Conservation (phyloP, 2,797 vertebrate genomes). For the Alfaro cultratus region DNA sequence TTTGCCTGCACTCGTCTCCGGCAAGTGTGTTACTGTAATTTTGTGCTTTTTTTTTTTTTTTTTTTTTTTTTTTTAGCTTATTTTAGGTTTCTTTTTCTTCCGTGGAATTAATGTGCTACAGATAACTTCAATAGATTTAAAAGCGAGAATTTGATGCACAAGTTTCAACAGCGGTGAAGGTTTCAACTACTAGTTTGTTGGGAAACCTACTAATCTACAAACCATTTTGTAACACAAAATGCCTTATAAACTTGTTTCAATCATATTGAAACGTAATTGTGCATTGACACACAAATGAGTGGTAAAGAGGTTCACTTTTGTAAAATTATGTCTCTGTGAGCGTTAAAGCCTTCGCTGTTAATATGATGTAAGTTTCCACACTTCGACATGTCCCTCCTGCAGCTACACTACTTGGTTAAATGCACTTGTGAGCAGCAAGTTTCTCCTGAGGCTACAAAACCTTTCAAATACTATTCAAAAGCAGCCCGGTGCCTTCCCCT, state of each 20-base stretch:
- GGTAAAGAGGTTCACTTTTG: slow-evolving; percentile 20
- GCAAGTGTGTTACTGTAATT: neutral
- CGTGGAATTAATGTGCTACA: neutral
- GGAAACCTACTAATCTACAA: neutral
- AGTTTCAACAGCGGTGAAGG: neutral
- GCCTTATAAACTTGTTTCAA: slow-evolving; percentile 9
- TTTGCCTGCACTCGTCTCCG: neutral
- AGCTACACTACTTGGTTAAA: slow-evolving; percentile 60
- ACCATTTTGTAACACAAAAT: neutral
- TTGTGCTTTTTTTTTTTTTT: too few relatives aligned
- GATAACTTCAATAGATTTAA: neutral
- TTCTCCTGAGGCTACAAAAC: slow-evolving; percentile 60
- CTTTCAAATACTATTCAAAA: slow-evolving; percentile 65
- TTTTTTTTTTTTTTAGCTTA: neutral
- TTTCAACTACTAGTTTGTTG: neutral
- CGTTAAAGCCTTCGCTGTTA: slow-evolving; percentile 34
- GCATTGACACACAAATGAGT: slow-evolving; percentile 23
- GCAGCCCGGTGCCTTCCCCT: slow-evolving; percentile 62
- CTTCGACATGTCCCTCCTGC: slow-evolving; percentile 58
- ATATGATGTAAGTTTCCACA: slow-evolving; percentile 37
- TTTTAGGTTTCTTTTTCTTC: neutral
- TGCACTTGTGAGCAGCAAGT: slow-evolving; percentile 47
- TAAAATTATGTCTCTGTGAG: slow-evolving; percentile 37
- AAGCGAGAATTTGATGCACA: neutral
- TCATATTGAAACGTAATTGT: neutral